phyloP scores from a whole-genome alignment of 2,888 invertebrate species.

The Orthosia cruda region DNA sequence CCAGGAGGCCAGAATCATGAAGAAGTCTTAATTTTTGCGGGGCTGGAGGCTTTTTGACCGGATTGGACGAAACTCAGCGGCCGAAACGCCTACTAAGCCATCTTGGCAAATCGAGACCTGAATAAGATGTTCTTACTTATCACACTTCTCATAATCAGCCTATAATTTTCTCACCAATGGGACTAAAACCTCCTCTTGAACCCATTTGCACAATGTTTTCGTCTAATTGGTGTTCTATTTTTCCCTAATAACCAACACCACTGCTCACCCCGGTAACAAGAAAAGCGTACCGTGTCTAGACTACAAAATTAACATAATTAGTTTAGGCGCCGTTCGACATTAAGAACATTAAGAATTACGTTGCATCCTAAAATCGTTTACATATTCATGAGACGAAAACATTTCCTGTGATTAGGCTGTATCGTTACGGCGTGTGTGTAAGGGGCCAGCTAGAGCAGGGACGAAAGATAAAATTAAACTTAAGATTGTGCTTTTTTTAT shows the following conservation, averaged over 20 bases:
- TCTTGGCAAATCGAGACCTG: too few relatives aligned
- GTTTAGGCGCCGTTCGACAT: conserved; percentile 60
- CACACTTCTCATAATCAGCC: too few relatives aligned
- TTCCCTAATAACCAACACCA: neutral
- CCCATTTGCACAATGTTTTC: too few relatives aligned
- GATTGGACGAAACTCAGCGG: too few relatives aligned
- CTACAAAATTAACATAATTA: conserved; percentile 68
- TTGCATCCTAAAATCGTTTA: conserved; percentile 55
- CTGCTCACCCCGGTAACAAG: conserved; percentile 21
- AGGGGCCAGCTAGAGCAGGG: conserved; percentile 6
- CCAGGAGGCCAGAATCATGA: too few relatives aligned
- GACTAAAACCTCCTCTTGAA: too few relatives aligned
- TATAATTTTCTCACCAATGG: too few relatives aligned
- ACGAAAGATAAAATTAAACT: neutral
- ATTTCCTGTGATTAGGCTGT: conserved; percentile 67
- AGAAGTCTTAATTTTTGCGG: too few relatives aligned
- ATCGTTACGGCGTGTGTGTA: conserved; percentile 16
- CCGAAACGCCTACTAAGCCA: too few relatives aligned
- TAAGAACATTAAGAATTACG: conserved; percentile 45
- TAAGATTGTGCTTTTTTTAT: neutral
- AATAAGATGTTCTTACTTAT: too few relatives aligned
- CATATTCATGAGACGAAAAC: conserved; percentile 69
- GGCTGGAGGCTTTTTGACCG: too few relatives aligned
- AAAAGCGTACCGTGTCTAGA: conserved; percentile 56
- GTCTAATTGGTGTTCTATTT: neutral